These are phyloP conservation scores for Araneus ventricosus DNA, from an alignment of 1,140 invertebrate genomes.

Conservation along the genomic window DNA sequence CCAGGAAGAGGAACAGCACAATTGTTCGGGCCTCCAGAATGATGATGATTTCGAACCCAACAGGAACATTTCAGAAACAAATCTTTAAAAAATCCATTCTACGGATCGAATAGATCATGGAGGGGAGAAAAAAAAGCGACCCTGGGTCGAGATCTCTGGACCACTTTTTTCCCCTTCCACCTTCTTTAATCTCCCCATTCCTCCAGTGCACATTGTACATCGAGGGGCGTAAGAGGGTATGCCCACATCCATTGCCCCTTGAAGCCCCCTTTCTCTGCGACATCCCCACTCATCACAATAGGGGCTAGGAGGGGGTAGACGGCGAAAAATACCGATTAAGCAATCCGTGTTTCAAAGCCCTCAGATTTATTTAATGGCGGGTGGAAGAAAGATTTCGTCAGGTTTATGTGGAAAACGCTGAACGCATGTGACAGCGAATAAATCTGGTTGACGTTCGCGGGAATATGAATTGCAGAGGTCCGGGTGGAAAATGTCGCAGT, in stretches of 20 bases:
- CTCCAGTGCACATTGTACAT: not conserved
- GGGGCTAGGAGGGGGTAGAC: not conserved
- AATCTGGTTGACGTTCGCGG: not conserved
- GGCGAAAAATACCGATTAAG: slow-evolving; percentile 51
- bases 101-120: slow-evolving; percentile 21
- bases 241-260: not conserved
- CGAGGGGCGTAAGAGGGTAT: slow-evolving; percentile 4
- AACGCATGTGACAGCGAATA: slow-evolving; percentile 8
- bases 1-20: not conserved
- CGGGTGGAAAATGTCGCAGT: not conserved
- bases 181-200: not conserved
- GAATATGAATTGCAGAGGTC: slow-evolving; percentile 19
- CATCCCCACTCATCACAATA: slow-evolving; percentile 12
- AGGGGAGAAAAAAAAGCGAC: not conserved
- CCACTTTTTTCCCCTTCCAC: not conserved
- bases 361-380: slow-evolving; percentile 35
- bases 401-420: slow-evolving; percentile 41
- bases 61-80: not conserved
- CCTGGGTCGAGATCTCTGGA: not conserved
- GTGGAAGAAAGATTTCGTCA: slow-evolving; percentile 19
- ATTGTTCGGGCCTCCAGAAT: not conserved
- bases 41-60: not conserved
- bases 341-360: not conserved
- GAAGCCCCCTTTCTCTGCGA: not conserved
- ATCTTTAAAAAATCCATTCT: slow-evolving; percentile 2